Base-by-base conservation (phyloP, 2,888 invertebrate genomes). In the Drosophila pseudotalamancana region DNA sequence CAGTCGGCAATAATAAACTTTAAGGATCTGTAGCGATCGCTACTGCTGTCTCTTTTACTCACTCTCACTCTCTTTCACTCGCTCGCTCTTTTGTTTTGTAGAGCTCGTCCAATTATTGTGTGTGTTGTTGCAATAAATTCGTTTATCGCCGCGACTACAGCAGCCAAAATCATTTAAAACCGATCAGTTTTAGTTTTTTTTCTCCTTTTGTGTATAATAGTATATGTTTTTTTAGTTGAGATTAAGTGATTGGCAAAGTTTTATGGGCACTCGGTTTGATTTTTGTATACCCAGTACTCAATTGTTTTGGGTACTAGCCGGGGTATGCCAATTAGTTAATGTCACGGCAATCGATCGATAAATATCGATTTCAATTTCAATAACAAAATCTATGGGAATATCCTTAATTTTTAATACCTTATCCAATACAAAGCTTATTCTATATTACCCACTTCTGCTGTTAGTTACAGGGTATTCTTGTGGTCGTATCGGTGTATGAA, bases 51-150 rank as follows among this genome's bases (percentile, higher is more conserved):
- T 35, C 43, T 39, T 18, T n/a, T 8, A 5, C 39, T 8, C 32
- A 5, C 25, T 16, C 4, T 9, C 35, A 11, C 27, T 31, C 34
- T 21, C 25, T 29, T 21, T 18, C 35, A 21, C 23, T n/a, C 29
- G 3, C n/a, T 6, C 32, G 14, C 16, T 32, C 18, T 21, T 9
- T 27, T 42, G 39, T 2, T 43, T 45, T 40, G 40, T 14, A 45
- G 62, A 65, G 73, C n/a, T 56, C 40, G 35, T 85, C 83, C 90
- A 89, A 89, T 89, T 89, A 89, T 87, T 85, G 87, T 83, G 72
- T 83, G 89, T 90, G 88, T 78, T 84, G 88, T 86, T 87, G 89
- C 89, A 89, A 90, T 89, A 89, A 89, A 89, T 90, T 89, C 90
- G 89, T 90, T 89, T 89, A 89, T 90, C 89, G 89, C 90, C 88